Percentiles rank a stretch among this genome's conserved stretches.
Evolutionary conservation across 2,888 invertebrate genomes (phyloP).

Genomic region (Clitarchus hookeri): DNA sequence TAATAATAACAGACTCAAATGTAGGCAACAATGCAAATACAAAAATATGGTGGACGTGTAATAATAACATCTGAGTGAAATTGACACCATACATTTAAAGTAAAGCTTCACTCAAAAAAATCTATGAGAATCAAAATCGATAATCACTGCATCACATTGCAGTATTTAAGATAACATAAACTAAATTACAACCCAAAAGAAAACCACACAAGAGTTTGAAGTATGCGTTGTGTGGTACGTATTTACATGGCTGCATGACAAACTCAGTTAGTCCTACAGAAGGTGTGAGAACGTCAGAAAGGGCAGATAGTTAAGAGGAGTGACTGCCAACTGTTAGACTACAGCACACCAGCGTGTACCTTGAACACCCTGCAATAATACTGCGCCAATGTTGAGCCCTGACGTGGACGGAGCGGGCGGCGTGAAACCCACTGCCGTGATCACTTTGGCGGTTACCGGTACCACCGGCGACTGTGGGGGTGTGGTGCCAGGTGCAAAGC

Average conservation of each 20-base stretch:
- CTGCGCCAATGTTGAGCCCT: constrained; percentile 52
- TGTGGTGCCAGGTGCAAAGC: constrained; percentile 41
- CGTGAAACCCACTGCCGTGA: constrained; percentile 33
- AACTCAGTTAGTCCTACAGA: neutral
- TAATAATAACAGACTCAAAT: too few relatives aligned
- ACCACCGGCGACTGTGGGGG: constrained; percentile 46
- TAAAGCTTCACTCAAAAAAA: too few relatives aligned
- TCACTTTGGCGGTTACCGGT: constrained; percentile 34
- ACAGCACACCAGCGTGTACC: constrained; percentile 47
- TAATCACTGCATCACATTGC: neutral
- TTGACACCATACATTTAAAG: too few relatives aligned
- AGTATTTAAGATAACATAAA: neutral
- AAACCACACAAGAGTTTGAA: neutral
- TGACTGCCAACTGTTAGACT: neutral
- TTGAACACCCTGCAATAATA: constrained; percentile 56
- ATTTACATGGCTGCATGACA: neutral
- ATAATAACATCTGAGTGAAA: too few relatives aligned
- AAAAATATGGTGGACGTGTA: too few relatives aligned
- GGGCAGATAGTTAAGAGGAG: constrained; percentile 20
- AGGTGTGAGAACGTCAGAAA: neutral
- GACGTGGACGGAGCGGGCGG: constrained; percentile 42
- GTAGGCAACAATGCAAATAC: too few relatives aligned
- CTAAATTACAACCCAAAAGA: neutral
- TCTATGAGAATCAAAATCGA: too few relatives aligned
- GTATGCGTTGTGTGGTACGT: neutral